Evolutionary conservation across 1,140 invertebrate genomes (phyloP).

Genomic region (Eulimnadia texana): DNA sequence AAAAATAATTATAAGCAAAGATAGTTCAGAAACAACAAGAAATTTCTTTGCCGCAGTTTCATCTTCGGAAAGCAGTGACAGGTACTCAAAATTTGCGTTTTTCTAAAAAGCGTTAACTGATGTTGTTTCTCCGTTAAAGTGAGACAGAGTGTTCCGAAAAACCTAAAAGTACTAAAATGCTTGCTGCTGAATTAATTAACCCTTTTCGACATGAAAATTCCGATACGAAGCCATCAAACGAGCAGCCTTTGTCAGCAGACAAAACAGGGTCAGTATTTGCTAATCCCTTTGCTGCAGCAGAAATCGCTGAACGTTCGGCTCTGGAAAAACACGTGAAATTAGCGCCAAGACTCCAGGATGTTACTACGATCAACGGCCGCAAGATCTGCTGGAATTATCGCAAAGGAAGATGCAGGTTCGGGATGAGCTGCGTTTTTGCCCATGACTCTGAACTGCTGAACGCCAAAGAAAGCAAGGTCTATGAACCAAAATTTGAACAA

Average conservation of each 20-base stretch:
- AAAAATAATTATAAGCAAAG: background rate
- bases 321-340: constrained; percentile 89
- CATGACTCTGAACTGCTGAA: constrained; percentile 66
- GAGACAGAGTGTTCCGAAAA: too few species aligned
- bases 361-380: constrained; percentile 63
- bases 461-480: background rate
- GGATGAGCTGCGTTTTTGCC: constrained; percentile 80
- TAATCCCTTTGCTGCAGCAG: constrained; percentile 80
- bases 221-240: background rate
- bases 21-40: background rate
- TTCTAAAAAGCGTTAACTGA: background rate
- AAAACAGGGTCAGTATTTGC: constrained; percentile 54
- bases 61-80: background rate
- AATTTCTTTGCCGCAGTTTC: background rate
- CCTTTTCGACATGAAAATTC: background rate
- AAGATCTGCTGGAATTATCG: constrained; percentile 88
- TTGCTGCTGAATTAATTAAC: background rate
- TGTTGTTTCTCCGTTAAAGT: background rate
- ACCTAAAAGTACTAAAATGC: too few species aligned
- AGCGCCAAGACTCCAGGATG: constrained; percentile 52
- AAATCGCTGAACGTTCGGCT: constrained; percentile 67
- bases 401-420: constrained; percentile 77
- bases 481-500: too few species aligned
- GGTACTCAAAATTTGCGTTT: background rate
- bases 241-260: background rate